phyloP scores from a whole-genome alignment of 2,888 invertebrate genomes.

The Steromphala cineraria region DNA sequence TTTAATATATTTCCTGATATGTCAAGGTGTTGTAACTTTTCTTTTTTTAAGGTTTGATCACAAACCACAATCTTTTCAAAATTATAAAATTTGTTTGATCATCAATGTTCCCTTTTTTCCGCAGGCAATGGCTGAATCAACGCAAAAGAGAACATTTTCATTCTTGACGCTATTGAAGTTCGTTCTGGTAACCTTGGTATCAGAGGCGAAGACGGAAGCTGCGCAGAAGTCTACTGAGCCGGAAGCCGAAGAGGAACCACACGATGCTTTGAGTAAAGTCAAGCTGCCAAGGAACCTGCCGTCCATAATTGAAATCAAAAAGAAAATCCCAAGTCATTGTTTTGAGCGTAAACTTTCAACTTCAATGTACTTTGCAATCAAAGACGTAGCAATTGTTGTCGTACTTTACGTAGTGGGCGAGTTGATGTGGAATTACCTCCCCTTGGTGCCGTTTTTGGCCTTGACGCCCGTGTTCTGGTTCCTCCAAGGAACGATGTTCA shows the following conservation, averaged over 20 bases:
- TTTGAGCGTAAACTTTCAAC: slow-evolving; percentile 57
- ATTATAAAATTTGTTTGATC: too few relatives aligned
- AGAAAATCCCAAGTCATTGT: slow-evolving; percentile 58
- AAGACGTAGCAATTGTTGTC: slow-evolving; percentile 56
- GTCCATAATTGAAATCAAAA: slow-evolving; percentile 66
- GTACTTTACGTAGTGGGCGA: slow-evolving; percentile 41
- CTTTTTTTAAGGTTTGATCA: too few relatives aligned
- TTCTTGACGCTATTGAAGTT: slow-evolving; percentile 21
- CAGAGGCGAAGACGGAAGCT: slow-evolving; percentile 22
- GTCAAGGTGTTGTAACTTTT: too few relatives aligned
- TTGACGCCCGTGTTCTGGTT: slow-evolving; percentile 63
- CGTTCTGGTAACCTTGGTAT: slow-evolving; percentile 29
- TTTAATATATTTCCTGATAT: too few relatives aligned
- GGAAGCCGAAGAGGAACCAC: slow-evolving; percentile 21
- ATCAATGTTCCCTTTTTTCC: background rate
- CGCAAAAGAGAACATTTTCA: background rate
- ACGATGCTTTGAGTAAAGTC: slow-evolving; percentile 33
- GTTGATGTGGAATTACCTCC: slow-evolving; percentile 31
- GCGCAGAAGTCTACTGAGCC: background rate
- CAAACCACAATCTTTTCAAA: too few relatives aligned
- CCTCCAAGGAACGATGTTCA: slow-evolving; percentile 68
- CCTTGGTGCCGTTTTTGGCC: slow-evolving; percentile 17
- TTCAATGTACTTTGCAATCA: slow-evolving; percentile 66
- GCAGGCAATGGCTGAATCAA: background rate
- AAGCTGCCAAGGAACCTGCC: slow-evolving; percentile 55